Percentiles rank a stretch among this genome's conserved stretches.
These are phyloP conservation scores for Stegastes partitus DNA, from an alignment of 2,113 vertebrate species.

Conservation along the genomic window DNA sequence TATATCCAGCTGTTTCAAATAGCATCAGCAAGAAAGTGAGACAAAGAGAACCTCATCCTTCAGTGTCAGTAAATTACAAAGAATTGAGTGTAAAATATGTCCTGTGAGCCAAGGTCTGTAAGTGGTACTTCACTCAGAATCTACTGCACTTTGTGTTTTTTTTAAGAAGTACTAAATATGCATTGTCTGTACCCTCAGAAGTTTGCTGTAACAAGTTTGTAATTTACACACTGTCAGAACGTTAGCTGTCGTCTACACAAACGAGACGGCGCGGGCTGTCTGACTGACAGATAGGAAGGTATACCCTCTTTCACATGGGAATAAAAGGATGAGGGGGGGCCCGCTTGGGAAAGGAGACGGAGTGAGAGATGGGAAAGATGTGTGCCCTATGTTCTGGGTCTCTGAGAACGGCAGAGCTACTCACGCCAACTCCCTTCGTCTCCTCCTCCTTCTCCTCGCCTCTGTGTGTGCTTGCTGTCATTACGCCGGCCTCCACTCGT, in stretches of 20 bases:
- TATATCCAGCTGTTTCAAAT: slow-evolving; percentile 77
- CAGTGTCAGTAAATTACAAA: slow-evolving; percentile 3
- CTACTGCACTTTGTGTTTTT: neutral
- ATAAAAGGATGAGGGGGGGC: slow-evolving; percentile 49
- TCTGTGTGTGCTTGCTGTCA: slow-evolving; percentile 87
- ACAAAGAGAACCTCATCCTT: slow-evolving; percentile 34
- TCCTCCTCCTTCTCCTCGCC: slow-evolving; percentile 80
- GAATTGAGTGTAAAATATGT: neutral
- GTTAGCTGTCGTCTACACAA: slow-evolving; percentile 1
- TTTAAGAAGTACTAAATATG: neutral
- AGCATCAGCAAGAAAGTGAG: slow-evolving; percentile 33
- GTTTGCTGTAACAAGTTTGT: neutral
- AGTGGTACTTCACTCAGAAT: neutral
- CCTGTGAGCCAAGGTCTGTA: neutral
- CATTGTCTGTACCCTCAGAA: neutral
- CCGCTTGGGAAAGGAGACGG: slow-evolving; percentile 58
- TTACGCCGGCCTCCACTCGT: slow-evolving; percentile 91
- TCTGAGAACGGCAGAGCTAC: slow-evolving; percentile 71
- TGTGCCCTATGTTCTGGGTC: slow-evolving; percentile 58
- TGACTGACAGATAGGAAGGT: slow-evolving; percentile 53
- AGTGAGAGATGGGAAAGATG: slow-evolving; percentile 70
- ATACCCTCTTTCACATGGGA: slow-evolving; percentile 73
- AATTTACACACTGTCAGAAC: neutral
- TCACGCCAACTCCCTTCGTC: slow-evolving; percentile 83
- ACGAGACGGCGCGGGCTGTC: slow-evolving; percentile 13